phyloP scores from a whole-genome alignment of 2,888 invertebrate genomes.

The Nomada goodeniana region DNA sequence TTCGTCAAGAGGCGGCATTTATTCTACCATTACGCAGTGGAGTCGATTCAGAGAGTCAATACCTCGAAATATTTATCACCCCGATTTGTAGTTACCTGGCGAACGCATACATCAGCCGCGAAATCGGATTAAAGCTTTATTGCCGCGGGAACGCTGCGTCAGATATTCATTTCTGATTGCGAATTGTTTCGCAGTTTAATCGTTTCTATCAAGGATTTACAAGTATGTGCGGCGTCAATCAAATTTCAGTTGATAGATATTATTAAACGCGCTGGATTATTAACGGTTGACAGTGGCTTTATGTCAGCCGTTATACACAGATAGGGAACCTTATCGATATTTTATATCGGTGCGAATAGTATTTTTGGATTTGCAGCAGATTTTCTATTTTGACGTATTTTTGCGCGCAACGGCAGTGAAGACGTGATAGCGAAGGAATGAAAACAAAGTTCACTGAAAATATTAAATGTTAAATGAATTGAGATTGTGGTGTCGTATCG shows the following conservation, averaged over 20 bases:
- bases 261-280: neutral
- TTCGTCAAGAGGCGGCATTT: constrained; percentile 7
- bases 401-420: neutral
- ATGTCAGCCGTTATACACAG: neutral
- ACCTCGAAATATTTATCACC: constrained; percentile 42
- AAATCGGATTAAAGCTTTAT: constrained; percentile 27
- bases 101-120: constrained; percentile 2
- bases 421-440: too few species aligned
- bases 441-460: too few species aligned
- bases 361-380: neutral
- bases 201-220: neutral
- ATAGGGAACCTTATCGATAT: neutral
- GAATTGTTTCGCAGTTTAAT: constrained; percentile 8
- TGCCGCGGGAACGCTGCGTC: neutral
- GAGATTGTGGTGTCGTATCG: too few species aligned
- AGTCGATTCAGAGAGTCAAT: constrained; percentile 11
- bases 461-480: too few species aligned
- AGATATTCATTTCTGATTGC: constrained; percentile 10
- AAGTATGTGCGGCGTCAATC: neutral
- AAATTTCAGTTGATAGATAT: neutral
- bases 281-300: neutral
- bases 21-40: neutral
- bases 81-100: constrained; percentile 15
- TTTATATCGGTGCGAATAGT: neutral
- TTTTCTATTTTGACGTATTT: neutral